Evolutionary conservation across 1,140 invertebrate species (phyloP), one percentile per base, ranked within the genome.

Genomic region (Drosophila nikananu): DNA sequence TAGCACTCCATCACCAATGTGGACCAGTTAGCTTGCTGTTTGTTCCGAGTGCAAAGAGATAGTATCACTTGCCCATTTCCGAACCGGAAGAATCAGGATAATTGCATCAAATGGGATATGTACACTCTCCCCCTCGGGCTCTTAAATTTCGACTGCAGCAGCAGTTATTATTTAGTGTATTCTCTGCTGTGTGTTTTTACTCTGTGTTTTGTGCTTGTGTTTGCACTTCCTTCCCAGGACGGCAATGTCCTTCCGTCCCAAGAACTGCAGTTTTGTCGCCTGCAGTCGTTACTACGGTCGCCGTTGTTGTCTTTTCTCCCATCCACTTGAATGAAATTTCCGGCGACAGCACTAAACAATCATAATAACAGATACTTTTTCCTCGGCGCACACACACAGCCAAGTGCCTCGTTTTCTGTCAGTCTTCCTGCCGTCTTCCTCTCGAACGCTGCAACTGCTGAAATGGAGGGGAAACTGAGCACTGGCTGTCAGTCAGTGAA

Each of bases 241-340:
- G 39, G 41, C 60, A 35, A 15, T 48, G 46, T 51, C 73, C 52
- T 27, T 52, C 70, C 37, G 49, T 39, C 46, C 23, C 46, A 59
- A 65, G 54, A 80, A 65, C 65, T 89, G 77, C 77, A 89, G 73
- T 84, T 87, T 87, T 81, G 77, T 84, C 84, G 81, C 81, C 84
- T 83, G 77, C 73, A 83, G 73, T 74, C 66, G 49, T 63, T 49
- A 49, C 55, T 55, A 46, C 61, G 63, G 48, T 59, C 51, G 30
- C 44, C 35, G n/a, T 51, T 59, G 63, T 55, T 79, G 62, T 70
- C 41, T 48, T 48, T 70, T 67, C 65, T 30, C 60, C 60, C 70
- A 89, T 89, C 70, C 81, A 89, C 81, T 87, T 84, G 84, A 89
- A 87, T 89, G 84, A 87, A 89, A 87, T 89, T 87, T 87, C 83